Evolutionary conservation across 2,113 vertebrate genomes (phyloP).

Genomic region (Platanista minor): DNA sequence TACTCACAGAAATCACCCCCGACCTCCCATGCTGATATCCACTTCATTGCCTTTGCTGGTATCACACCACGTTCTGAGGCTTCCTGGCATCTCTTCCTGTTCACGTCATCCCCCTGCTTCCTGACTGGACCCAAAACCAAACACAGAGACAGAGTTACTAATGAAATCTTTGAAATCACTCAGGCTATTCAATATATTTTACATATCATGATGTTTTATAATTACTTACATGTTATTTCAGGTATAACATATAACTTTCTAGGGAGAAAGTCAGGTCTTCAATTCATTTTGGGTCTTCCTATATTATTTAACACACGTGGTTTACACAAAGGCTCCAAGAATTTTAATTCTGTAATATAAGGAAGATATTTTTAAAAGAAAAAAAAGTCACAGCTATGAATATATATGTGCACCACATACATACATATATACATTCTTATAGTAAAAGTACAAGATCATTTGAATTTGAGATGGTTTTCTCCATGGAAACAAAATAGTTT

Average conservation of each 20-base stretch:
- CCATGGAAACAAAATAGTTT: constrained; percentile 53
- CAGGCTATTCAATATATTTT: not conserved
- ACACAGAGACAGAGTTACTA: not conserved
- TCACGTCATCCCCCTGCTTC: not conserved
- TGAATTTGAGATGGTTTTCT: constrained; percentile 33
- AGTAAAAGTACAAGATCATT: constrained; percentile 37
- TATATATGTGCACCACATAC: not conserved
- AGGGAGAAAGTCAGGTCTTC: not conserved
- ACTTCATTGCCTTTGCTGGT: not conserved
- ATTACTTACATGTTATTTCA: not conserved
- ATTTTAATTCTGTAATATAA: constrained; percentile 3
- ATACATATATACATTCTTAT: not conserved
- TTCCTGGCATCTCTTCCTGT: not conserved
- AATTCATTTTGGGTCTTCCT: not conserved
- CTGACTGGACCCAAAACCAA: not conserved
- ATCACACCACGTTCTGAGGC: not conserved
- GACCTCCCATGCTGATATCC: not conserved
- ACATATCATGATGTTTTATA: not conserved
- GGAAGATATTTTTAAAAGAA: not conserved
- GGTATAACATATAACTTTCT: not conserved
- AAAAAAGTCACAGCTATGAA: constrained; percentile 21
- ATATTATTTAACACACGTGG: not conserved
- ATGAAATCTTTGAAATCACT: not conserved
- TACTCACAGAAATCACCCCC: not conserved
- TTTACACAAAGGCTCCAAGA: not conserved